Evolutionary conservation across 2,888 invertebrate genomes (phyloP).

Genomic region (Leucoptera coffeella): DNA sequence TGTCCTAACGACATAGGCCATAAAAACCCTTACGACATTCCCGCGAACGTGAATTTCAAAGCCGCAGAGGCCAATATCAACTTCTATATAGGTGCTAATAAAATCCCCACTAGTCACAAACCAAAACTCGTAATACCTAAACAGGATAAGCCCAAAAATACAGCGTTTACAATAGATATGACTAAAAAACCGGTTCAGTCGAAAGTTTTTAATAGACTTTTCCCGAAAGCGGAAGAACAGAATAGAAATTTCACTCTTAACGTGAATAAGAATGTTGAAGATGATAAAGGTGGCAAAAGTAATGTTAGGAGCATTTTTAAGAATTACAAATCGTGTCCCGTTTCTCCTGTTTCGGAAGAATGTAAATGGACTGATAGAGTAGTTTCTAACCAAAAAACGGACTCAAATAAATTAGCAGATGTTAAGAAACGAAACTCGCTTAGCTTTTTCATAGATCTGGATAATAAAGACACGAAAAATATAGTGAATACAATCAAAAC

Average conservation of each 20-base stretch:
- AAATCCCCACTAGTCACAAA: no score
- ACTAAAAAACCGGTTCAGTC: slow-evolving; percentile 23
- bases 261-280: slow-evolving; percentile 22
- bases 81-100: no score
- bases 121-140: no score
- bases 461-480: slow-evolving; percentile 43
- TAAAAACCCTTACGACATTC: slow-evolving; percentile 48
- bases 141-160: slow-evolving; percentile 25
- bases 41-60: slow-evolving; percentile 42
- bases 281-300: slow-evolving; percentile 25
- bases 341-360: slow-evolving; percentile 78
- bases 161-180: slow-evolving; percentile 29
- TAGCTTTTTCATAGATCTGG: slow-evolving; percentile 56
- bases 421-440: slow-evolving; percentile 55
- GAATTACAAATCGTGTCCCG: slow-evolving; percentile 72
- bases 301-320: slow-evolving; percentile 52
- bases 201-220: slow-evolving; percentile 38
- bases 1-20: slow-evolving; percentile 28
- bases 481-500: slow-evolving; percentile 57
- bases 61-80: no score
- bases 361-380: slow-evolving; percentile 57
- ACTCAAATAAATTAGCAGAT: slow-evolving; percentile 28
- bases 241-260: slow-evolving; percentile 33
- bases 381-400: slow-evolving; percentile 16
- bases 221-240: slow-evolving; percentile 18